phyloP scores from a whole-genome alignment of 2,888 invertebrate genomes.

The Gibbula magus region DNA sequence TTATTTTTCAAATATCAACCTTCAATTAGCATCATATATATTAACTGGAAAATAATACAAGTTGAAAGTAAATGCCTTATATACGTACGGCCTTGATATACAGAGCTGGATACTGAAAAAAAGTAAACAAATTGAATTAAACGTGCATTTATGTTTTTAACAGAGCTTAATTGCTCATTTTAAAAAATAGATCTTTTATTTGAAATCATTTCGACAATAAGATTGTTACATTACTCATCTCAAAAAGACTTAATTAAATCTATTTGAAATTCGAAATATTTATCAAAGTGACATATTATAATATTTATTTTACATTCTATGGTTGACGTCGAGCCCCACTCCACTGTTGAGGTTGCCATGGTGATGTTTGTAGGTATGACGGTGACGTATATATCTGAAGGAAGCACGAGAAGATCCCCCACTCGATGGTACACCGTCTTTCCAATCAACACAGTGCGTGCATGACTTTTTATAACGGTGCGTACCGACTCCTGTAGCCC shows the following conservation, averaged over 20 bases:
- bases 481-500: slow-evolving; percentile 34
- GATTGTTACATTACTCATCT: too few relatives aligned
- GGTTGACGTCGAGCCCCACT: neutral
- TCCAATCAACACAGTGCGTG: neutral
- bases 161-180: too few relatives aligned
- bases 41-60: too few relatives aligned
- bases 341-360: slow-evolving; percentile 19
- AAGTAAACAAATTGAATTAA: too few relatives aligned
- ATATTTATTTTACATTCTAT: neutral
- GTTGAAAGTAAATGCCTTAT: neutral
- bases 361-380: slow-evolving; percentile 43
- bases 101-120: neutral
- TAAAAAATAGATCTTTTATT: too few relatives aligned
- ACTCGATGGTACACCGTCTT: slow-evolving; percentile 31
- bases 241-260: too few relatives aligned
- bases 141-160: too few relatives aligned
- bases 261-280: too few relatives aligned
- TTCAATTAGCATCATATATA: too few relatives aligned
- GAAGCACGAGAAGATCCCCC: slow-evolving; percentile 41
- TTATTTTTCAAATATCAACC: too few relatives aligned
- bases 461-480: slow-evolving; percentile 37
- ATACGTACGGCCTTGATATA: slow-evolving; percentile 6
- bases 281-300: too few relatives aligned
- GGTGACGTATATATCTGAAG: slow-evolving; percentile 25
- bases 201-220: too few relatives aligned